These are phyloP conservation scores for Atherix ibis DNA, from an alignment of 2,888 invertebrate genomes.

Conservation along the genomic window DNA sequence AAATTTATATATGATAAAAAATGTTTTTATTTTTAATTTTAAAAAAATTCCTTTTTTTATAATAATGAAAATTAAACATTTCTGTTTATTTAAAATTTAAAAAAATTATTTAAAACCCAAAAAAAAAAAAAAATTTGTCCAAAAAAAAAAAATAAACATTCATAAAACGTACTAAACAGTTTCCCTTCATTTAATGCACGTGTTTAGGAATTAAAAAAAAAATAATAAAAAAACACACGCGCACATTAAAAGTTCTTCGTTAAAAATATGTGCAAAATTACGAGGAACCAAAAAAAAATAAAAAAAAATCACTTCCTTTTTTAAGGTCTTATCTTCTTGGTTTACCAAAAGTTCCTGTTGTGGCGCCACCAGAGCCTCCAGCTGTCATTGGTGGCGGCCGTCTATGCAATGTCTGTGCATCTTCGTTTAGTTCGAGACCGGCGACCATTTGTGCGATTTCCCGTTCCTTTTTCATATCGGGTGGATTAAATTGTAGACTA, in stretches of 20 bases:
- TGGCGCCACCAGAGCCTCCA: conserved; percentile 16
- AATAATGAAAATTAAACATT: no score
- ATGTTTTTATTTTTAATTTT: no score
- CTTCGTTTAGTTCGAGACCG: conserved; percentile 69
- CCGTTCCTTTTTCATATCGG: conserved; percentile 73
- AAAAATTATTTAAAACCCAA: not conserved
- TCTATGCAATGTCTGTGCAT: conserved; percentile 37
- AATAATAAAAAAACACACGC: no score
- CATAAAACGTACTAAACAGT: no score
- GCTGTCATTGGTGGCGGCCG: conserved; percentile 14
- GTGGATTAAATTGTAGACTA: conserved; percentile 76
- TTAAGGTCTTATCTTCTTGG: conserved; percentile 33
- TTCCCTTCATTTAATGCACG: no score
- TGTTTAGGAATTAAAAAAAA: no score
- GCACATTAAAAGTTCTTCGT: no score
- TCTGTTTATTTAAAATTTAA: not conserved
- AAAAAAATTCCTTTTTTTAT: no score
- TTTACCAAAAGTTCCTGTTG: conserved; percentile 27
- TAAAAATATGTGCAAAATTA: no score
- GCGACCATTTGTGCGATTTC: conserved; percentile 88
- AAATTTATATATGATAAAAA: no score
- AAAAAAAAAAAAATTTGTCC: not conserved
- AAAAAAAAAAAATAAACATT: not conserved
- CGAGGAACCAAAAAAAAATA: no score
- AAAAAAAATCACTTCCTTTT: no score